Base-by-base conservation (phyloP, 1,140 invertebrate genomes). In the Meloidogyne floridensis region DNA sequence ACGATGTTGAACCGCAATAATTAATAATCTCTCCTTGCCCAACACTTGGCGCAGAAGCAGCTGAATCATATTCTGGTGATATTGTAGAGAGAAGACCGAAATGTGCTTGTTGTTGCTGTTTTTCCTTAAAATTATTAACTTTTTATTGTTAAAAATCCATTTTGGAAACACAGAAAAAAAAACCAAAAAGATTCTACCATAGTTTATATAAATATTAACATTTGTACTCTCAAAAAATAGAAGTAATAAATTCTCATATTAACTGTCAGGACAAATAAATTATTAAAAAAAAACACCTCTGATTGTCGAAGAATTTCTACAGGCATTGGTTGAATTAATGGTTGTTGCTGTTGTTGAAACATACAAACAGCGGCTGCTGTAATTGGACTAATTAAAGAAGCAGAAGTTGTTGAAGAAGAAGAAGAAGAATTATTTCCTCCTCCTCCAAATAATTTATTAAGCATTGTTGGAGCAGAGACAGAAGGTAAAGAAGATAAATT, bases 41-140 rank as follows among this genome's bases (percentile, higher is more conserved):
- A 54, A 3, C 11, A 54, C 20, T 18, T 82, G 82, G n/a, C 47
- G 81, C 8, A 47, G 72, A 82, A 47, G 65, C n/a, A 75, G 15
- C 54, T 59, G 9, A 80, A 51, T 43, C 47, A 47, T 47, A 47
- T 8, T 54, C 54, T 77, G 75, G 47, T 77, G 75, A 65, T 77
- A 77, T 15, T 77, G 75, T 42, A 65, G 75, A 13, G 77, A 84
- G 43, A 85, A 84, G 6, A 84, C 8, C 32, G 83, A 84, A 20
- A 20, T 51, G 1, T 42, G 51, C 32, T 32, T 32, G 32, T 32
- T 32, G 32, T 32, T 32, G 32, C 20, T 47, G 47, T 47, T 47
- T 47, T 47, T 47, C 47, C 47, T 47, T 6, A 47, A 47, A 47
- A 47, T 6, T 6, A 47, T 47, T 6, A 47, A 47, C 7, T 47